Conservation (phyloP, 1,140 invertebrate species). For the Coelopa frigida region DNA sequence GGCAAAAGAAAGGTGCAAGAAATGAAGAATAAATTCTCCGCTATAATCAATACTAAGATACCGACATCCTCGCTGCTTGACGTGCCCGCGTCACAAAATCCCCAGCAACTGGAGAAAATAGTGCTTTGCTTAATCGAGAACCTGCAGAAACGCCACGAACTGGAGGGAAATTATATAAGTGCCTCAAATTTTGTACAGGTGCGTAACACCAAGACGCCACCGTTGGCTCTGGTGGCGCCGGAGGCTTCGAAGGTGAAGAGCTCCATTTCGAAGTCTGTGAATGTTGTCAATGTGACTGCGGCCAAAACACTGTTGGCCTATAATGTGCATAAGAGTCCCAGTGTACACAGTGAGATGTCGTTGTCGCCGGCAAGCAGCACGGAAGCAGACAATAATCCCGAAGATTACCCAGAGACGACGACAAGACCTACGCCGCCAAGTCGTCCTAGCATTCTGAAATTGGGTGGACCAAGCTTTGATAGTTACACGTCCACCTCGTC, state of each 20-base stretch:
- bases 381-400: no score
- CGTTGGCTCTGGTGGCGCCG: constrained; percentile 47
- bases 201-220: constrained; percentile 19
- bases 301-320: no score
- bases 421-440: no score
- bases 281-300: constrained; percentile 36
- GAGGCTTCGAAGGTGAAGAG: constrained; percentile 45
- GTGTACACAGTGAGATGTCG: constrained; percentile 20
- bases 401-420: no score
- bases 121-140: constrained; percentile 61
- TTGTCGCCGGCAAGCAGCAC: constrained; percentile 18
- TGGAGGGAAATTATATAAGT: constrained; percentile 21
- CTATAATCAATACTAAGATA: constrained; percentile 48
- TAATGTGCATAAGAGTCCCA: constrained; percentile 25
- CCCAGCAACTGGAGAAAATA: constrained; percentile 55
- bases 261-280: constrained; percentile 48
- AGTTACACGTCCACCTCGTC: no score
- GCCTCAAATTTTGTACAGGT: no score
- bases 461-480: no score
- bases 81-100: constrained; percentile 54
- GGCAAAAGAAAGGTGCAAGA: constrained; percentile 57
- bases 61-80: constrained; percentile 44
- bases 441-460: no score
- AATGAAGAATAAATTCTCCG: constrained; percentile 66
- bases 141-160: constrained; percentile 35